These are phyloP conservation scores for Cordylochernes scorpioides DNA, from an alignment of 2,888 invertebrate species.

Conservation along the genomic window DNA sequence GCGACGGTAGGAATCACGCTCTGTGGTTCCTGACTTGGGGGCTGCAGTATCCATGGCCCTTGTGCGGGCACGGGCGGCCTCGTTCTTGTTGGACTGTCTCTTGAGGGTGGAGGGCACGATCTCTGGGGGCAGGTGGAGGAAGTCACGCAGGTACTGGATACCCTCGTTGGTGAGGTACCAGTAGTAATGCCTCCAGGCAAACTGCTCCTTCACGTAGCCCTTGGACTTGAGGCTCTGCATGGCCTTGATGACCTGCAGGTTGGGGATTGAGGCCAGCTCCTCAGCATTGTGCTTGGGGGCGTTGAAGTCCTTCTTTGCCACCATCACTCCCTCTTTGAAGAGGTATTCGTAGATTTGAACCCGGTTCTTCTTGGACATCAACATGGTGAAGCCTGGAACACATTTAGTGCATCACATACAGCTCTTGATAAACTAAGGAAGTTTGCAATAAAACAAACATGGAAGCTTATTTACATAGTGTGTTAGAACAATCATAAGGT, in stretches of 20 bases:
- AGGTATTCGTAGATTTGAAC: slow-evolving; percentile 88
- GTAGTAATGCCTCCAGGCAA: slow-evolving; percentile 98
- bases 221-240: slow-evolving; percentile 67
- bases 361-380: slow-evolving; percentile 98
- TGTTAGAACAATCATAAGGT: too few relatives aligned
- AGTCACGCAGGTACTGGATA: slow-evolving; percentile 79
- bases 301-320: slow-evolving; percentile 94
- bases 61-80: slow-evolving; percentile 37
- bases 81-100: slow-evolving; percentile 56
- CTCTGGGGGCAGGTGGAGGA: slow-evolving; percentile 86
- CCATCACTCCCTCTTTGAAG: slow-evolving; percentile 97
- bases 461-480: too few relatives aligned
- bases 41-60: too few relatives aligned
- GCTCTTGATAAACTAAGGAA: too few relatives aligned
- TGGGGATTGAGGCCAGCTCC: slow-evolving; percentile 74
- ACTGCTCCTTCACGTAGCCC: slow-evolving; percentile 95
- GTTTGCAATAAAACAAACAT: too few relatives aligned
- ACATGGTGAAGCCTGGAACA: slow-evolving; percentile 83
- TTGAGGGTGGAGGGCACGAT: slow-evolving; percentile 94
- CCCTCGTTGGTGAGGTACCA: slow-evolving; percentile 98
- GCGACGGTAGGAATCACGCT: too few relatives aligned
- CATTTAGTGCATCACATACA: too few relatives aligned
- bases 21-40: too few relatives aligned
- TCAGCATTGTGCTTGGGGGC: slow-evolving; percentile 95
- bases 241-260: slow-evolving; percentile 93